Conservation (phyloP, 2,888 invertebrate species). For the Melipona beecheii region DNA sequence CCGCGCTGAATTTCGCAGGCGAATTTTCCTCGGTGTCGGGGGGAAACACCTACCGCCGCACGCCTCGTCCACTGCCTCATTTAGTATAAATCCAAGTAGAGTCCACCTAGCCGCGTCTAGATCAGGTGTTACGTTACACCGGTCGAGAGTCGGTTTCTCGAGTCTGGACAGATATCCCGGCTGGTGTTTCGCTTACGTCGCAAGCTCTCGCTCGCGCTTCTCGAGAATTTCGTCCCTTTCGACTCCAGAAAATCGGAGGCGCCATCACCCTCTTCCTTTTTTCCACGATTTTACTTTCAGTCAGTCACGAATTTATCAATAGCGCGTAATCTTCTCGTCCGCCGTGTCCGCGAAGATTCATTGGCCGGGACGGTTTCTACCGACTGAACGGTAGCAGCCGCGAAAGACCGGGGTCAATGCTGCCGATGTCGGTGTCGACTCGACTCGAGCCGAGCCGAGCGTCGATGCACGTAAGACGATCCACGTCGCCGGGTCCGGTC, state of each 20-base stretch:
- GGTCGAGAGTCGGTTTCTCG: conserved; percentile 22
- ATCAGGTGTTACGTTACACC: conserved; percentile 32
- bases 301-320: conserved; percentile 67
- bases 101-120: neutral
- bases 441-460: conserved; percentile 46
- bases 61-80: neutral
- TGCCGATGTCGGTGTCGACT: conserved; percentile 40
- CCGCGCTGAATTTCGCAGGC: neutral
- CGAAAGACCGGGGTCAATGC: conserved; percentile 48
- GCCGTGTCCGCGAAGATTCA: conserved; percentile 64
- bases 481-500: neutral
- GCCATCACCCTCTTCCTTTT: too few relatives aligned
- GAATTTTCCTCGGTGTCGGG: neutral
- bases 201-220: too few relatives aligned
- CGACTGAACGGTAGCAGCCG: conserved; percentile 59
- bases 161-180: neutral
- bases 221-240: too few relatives aligned
- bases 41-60: too few relatives aligned
- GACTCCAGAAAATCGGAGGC: neutral
- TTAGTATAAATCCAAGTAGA: conserved; percentile 10
- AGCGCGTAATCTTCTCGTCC: conserved; percentile 65
- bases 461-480: conserved; percentile 22
- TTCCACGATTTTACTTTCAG: conserved; percentile 58
- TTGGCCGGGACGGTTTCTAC: conserved; percentile 64
- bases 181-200: neutral